Evolutionary conservation across 2,113 vertebrate genomes (phyloP).

Genomic region (Silurus glanis): DNA sequence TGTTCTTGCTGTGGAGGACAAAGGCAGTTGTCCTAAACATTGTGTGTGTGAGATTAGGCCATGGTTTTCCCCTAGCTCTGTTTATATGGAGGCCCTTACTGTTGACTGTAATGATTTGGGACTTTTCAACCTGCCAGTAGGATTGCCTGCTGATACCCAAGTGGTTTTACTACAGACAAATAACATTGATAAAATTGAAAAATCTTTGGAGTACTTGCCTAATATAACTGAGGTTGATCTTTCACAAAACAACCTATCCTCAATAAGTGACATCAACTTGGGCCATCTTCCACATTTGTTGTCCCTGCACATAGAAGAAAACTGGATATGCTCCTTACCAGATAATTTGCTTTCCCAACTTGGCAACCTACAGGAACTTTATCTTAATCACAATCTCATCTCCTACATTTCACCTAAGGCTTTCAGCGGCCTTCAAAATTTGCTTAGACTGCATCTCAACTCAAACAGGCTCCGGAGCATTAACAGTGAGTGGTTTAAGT

Average conservation of each 20-base stretch:
- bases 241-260: slow-evolving; percentile 95
- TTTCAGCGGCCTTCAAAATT: slow-evolving; percentile 85
- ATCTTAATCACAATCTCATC: slow-evolving; percentile 95
- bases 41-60: slow-evolving; percentile 92
- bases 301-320: slow-evolving; percentile 95
- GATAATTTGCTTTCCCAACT: slow-evolving; percentile 84
- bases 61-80: slow-evolving; percentile 94
- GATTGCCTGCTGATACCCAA: slow-evolving; percentile 85
- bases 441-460: slow-evolving; percentile 95
- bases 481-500: slow-evolving; percentile 89
- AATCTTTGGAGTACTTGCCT: slow-evolving; percentile 81
- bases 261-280: slow-evolving; percentile 82
- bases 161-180: slow-evolving; percentile 94
- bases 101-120: slow-evolving; percentile 96
- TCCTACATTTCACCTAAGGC: slow-evolving; percentile 84
- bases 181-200: slow-evolving; percentile 86
- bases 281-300: slow-evolving; percentile 82
- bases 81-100: slow-evolving; percentile 92
- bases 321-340: slow-evolving; percentile 86
- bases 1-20: slow-evolving; percentile 79
- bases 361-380: slow-evolving; percentile 91
- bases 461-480: slow-evolving; percentile 89
- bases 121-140: slow-evolving; percentile 81
- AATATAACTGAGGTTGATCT: slow-evolving; percentile 96
- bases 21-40: slow-evolving; percentile 82